Evolutionary conservation across 1,140 invertebrate species (phyloP).

Genomic region (Apis florea): DNA sequence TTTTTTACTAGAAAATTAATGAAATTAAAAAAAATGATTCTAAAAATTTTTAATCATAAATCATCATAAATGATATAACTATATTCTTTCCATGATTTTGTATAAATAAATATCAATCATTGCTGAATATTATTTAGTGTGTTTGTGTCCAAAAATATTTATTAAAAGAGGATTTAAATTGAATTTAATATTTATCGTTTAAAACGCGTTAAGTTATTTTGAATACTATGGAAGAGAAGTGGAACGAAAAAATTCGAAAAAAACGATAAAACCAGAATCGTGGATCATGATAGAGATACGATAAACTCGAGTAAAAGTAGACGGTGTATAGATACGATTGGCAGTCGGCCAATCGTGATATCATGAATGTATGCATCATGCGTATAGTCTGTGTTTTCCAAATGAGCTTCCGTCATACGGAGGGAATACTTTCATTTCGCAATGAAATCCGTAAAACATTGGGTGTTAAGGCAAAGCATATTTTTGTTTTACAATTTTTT

Average conservation of each 20-base stretch:
- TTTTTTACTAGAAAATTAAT: no score
- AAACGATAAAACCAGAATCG: not conserved
- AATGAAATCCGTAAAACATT: slow-evolving; percentile 6
- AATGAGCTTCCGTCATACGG: slow-evolving; percentile 29
- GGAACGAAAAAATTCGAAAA: not conserved
- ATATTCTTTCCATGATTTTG: no score
- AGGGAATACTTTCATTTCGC: slow-evolving; percentile 30
- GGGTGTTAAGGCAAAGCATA: not conserved
- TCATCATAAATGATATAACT: no score
- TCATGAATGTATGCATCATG: slow-evolving; percentile 50
- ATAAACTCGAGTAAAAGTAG: slow-evolving; percentile 36
- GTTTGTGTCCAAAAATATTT: no score
- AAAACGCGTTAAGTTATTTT: no score
- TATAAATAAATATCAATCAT: no score
- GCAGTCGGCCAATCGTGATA: slow-evolving; percentile 52
- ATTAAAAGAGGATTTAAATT: no score
- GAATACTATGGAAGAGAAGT: not conserved
- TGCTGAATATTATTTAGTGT: no score
- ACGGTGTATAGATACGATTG: slow-evolving; percentile 27
- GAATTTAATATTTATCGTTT: no score
- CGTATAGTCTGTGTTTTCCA: slow-evolving; percentile 35
- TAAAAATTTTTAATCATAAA: no score
- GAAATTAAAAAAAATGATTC: no score
- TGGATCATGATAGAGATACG: slow-evolving; percentile 20
- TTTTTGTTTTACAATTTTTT: not conserved